Evolutionary conservation across 1,140 invertebrate genomes (phyloP), one percentile per base, ranked within the genome.

Genomic region (Caenorhabditis briggsae): DNA sequence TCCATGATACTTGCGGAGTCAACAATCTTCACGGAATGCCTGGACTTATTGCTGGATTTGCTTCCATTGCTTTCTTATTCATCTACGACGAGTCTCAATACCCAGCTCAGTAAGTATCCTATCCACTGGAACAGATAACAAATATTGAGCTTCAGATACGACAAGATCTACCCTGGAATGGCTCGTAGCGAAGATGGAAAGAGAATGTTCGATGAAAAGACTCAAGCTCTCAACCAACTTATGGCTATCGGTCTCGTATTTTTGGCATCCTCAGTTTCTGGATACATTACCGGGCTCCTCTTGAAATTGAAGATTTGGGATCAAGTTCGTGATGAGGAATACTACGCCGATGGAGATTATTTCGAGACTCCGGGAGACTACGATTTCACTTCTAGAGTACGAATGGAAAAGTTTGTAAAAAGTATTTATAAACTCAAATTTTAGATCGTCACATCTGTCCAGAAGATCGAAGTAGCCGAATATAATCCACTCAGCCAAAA

Each of bases 21-120:
- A 95, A 98, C 93, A 98, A 98, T 93, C 94, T 98, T 12, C 97
- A 98, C 91, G 97, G 97, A 0, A 96, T 98, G 95, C 97, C 97
- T 0, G 97, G 96, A 18, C 91, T 98, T 2, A 93, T 97, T 20
- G 96, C 96, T 6, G 96, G 95, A 59, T 91, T 98, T 55, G 94
- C 95, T 43, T 95, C 86, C 3, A 83, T 56, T 46, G 53, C 85
- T n/a, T 82, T 84, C 64, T 70, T 84, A 14, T 50, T 84, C 59
- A 55, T 82, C 82, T 87, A 87, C 20, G 64, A 59, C 16, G 59
- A 64, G 33, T 61, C 61, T 23, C 25, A 14, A 7, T 87, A 84
- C 25, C 84, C 84, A 84, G 48, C 41, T n/a, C 53, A 56, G 84
- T 85, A 18, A 74, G 65, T 16, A 33, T 33, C 33, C 33, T 33